These are phyloP conservation scores for Agrochola macilenta DNA, from an alignment of 2,888 invertebrate species.

Conservation along the genomic window DNA sequence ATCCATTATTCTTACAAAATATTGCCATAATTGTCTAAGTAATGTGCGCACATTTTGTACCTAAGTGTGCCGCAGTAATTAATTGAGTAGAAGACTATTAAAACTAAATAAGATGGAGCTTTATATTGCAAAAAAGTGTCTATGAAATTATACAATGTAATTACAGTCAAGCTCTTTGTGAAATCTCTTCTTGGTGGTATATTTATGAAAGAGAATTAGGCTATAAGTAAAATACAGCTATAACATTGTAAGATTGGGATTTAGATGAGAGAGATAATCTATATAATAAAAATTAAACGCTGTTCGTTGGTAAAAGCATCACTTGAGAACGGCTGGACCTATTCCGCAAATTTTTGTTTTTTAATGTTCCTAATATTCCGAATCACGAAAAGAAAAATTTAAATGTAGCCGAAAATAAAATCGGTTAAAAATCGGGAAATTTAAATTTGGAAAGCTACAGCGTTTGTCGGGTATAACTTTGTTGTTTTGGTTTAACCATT, in stretches of 20 bases:
- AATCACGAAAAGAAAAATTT: too few relatives aligned
- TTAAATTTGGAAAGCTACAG: too few relatives aligned
- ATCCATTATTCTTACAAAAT: slow-evolving; percentile 42
- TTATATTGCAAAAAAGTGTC: slow-evolving; percentile 5
- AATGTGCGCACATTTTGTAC: slow-evolving; percentile 29
- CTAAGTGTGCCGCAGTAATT: slow-evolving; percentile 43
- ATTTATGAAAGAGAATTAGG: neutral
- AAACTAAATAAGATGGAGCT: slow-evolving; percentile 26
- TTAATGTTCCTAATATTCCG: too few relatives aligned
- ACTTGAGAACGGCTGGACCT: too few relatives aligned
- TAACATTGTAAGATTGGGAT: too few relatives aligned
- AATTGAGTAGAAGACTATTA: slow-evolving; percentile 33
- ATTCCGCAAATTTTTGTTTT: too few relatives aligned
- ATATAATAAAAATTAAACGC: too few relatives aligned
- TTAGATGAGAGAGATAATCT: neutral
- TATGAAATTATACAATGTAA: slow-evolving; percentile 29
- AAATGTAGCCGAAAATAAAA: too few relatives aligned
- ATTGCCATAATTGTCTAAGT: slow-evolving; percentile 33
- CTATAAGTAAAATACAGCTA: neutral
- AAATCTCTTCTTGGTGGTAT: neutral
- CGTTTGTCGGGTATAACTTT: too few relatives aligned
- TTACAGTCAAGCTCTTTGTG: neutral
- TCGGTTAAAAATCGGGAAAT: too few relatives aligned
- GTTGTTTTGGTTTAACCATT: neutral
- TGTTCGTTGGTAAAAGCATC: too few relatives aligned